Evolutionary conservation across 2,113 vertebrate genomes (phyloP), one percentile per base, ranked within the genome.

Genomic region (Danio rerio): DNA sequence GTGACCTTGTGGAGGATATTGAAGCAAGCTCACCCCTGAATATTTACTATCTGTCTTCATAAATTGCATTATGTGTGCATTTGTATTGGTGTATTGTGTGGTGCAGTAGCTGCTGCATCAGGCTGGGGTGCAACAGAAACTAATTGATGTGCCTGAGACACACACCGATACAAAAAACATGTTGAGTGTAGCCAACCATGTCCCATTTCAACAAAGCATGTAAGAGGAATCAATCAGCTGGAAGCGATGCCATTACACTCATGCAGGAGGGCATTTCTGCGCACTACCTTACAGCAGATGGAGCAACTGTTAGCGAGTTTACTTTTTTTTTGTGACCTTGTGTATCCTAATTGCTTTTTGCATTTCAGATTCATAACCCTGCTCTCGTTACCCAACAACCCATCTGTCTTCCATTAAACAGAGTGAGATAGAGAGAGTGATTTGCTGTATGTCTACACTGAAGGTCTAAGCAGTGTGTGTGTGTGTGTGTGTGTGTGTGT

Each of bases 331-430:
- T 59, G 15, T 87, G 85, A 84, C 82, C 59, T 73, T 85, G 86
- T 79, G 45, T 6, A 69, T 79, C 71, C 42, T 77, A 83, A 88
- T 84, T 83, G 81, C 70, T 82, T 88, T 72, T 72, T 69, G 59
- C 56, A 63, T 79, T 71, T 82, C 59, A 53, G 55, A 72, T 81
- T 81, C 52, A 70, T 47, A 53, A 74, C 75, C 56, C 80, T 79
- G 62, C 75, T 81, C 79, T 83, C 66, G 70, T 63, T 73, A 72
- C 9, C 31, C 9, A 18, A 68, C 66, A 58, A 68, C 45, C 78
- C 56, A 74, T 56, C 58, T 78, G 53, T 45, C 80, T 69, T 55
- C 72, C 63, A 68, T 59, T 61, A 70, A 45, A 74, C 13, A 20
- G 11, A 40, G 12, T 77, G 42, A 65, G 31, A 63, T 5, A 69